Base-by-base conservation (phyloP, 2,888 invertebrate species). In the Lycophotia porphyrea region DNA sequence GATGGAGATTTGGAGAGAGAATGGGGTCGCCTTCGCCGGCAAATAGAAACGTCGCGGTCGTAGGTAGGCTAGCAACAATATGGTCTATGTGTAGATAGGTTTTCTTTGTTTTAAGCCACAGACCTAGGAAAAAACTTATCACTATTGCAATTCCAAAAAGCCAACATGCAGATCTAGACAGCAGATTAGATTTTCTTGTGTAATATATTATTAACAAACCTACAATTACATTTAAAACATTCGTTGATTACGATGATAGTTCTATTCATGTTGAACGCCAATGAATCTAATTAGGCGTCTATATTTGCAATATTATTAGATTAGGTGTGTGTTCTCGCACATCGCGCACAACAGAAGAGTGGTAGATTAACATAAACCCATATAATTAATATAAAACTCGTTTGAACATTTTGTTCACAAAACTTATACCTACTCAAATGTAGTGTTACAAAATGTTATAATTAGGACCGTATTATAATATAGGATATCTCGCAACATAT, bases 211-310 rank as follows among this genome's bases (percentile, higher is more conserved):
- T 1, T n/a, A 1, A 52, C n/a, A n/a, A 52, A 52, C n/a, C 52
- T n/a, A 52, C 52, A 11, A 11, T 52, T 52, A 4, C 11, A 4
- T n/a, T 5, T 27, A 39, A 47, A 47, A 39, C 44, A 52, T 24
- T 24, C 18, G 39, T 36, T 55, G n/a, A 65, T 75, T 49, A 49
- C 34, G 69, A 80, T 76, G 76, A 64, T 76, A 76, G 82, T 75
- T 64, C 63, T 71, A 71, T 73, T 76, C 9, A 64, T 13, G 73
- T 44, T 31, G 58, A 69, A 74, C 60, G 65, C 61, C 61, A 18
- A 31, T 47, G 24, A 58, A 11, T 67, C n/a, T 36, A 65, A 27
- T 55, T 31, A 8, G 44, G 11, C 47, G 31, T 15, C 39, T 58
- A 47, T 73, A 73, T 61, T n/a, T n/a, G n/a, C n/a, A 52, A n/a